A percentile compares a stretch with the other conserved stretches of the same genome.
phyloP scores from a whole-genome alignment of 2,797 vertebrate species.

The Lepus townsendii region DNA sequence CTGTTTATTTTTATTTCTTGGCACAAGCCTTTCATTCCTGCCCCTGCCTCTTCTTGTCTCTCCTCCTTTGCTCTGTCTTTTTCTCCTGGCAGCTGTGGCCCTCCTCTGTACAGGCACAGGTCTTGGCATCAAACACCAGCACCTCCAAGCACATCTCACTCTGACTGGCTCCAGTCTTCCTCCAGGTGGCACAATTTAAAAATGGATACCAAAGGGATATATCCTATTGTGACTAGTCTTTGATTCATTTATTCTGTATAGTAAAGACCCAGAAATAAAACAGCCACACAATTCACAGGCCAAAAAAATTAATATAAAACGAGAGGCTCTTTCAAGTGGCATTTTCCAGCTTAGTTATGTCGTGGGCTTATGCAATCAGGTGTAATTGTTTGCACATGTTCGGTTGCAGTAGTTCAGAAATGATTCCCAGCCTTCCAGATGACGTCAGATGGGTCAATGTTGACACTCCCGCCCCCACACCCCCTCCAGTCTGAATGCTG shows the following conservation, averaged over 20 bases:
- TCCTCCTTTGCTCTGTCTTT: neutral
- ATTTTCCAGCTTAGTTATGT: conserved; percentile 83
- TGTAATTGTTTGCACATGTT: conserved; percentile 89
- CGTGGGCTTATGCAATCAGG: conserved; percentile 87
- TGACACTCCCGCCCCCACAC: neutral
- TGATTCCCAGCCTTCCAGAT: conserved; percentile 82
- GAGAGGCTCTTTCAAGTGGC: conserved; percentile 87
- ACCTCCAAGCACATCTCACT: conserved; percentile 76
- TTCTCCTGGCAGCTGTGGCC: conserved; percentile 32
- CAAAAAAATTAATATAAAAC: conserved; percentile 82
- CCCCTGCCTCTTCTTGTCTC: conserved; percentile 50
- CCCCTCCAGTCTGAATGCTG: neutral
- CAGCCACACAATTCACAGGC: conserved; percentile 76
- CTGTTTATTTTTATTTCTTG: conserved; percentile 78
- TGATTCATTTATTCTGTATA: conserved; percentile 82
- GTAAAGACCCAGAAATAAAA: conserved; percentile 87
- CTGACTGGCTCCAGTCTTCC: conserved; percentile 72
- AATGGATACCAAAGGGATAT: conserved; percentile 84
- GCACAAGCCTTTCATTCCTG: conserved; percentile 73
- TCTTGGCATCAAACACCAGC: conserved; percentile 62
- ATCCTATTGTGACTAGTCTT: conserved; percentile 80
- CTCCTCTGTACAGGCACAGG: conserved; percentile 7
- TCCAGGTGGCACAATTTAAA: conserved; percentile 78
- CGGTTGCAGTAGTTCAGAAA: conserved; percentile 87
- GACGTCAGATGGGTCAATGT: conserved; percentile 76